These are phyloP conservation scores for Drosophila burlai DNA, from an alignment of 1,140 invertebrate species.

Conservation along the genomic window DNA sequence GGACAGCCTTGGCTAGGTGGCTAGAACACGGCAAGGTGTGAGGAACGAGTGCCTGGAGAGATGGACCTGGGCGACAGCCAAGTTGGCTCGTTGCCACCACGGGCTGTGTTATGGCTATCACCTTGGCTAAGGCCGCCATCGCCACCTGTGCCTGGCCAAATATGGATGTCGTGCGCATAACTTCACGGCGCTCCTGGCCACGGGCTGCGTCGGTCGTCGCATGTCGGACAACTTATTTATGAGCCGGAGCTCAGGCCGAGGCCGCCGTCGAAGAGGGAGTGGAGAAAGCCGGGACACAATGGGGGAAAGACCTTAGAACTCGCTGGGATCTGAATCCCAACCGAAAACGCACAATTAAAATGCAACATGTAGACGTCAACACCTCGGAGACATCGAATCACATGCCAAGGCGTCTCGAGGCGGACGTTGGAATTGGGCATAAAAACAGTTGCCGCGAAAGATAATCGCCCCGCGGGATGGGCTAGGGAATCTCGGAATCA, in stretches of 20 bases:
- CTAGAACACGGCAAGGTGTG: slow-evolving; percentile 21
- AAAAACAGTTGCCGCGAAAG: slow-evolving; percentile 74
- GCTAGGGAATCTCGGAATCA: slow-evolving; percentile 49
- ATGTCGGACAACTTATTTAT: slow-evolving; percentile 82
- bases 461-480: slow-evolving; percentile 58
- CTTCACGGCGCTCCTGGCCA: slow-evolving; percentile 68
- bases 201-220: slow-evolving; percentile 45
- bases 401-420: slow-evolving; percentile 80
- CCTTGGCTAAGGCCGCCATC: slow-evolving; percentile 69
- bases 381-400: slow-evolving; percentile 62
- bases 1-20: slow-evolving; percentile 30
- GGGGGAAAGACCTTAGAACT: slow-evolving; percentile 31
- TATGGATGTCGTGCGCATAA: slow-evolving; percentile 74
- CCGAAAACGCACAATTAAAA: slow-evolving; percentile 75
- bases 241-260: slow-evolving; percentile 24
- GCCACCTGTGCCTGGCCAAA: slow-evolving; percentile 69
- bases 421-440: slow-evolving; percentile 83
- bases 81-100: slow-evolving; percentile 44
- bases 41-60: slow-evolving; percentile 31
- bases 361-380: slow-evolving; percentile 81
- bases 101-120: slow-evolving; percentile 44
- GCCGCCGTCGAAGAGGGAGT: slow-evolving; percentile 1
- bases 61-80: slow-evolving; percentile 31
- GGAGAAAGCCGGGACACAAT: slow-evolving; percentile 3
- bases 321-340: slow-evolving; percentile 11